phyloP scores from a whole-genome alignment of 2,113 vertebrate genomes.

The Sarotherodon lohbergeri region DNA sequence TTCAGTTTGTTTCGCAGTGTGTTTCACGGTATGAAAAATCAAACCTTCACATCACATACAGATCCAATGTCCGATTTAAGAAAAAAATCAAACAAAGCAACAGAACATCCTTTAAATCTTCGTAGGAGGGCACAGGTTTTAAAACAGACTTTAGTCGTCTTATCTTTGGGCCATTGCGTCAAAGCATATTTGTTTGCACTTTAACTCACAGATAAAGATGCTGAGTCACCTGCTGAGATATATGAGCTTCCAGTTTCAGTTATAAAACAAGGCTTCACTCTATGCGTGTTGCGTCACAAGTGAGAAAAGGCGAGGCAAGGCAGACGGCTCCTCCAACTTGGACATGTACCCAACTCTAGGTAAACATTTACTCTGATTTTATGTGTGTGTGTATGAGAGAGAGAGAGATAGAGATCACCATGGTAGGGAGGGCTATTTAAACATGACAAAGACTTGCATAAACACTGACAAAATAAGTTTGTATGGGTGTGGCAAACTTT shows the following conservation, averaged over 20 bases:
- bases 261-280: background rate
- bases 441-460: background rate
- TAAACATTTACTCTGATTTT: conserved; percentile 8
- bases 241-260: background rate
- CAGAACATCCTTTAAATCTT: background rate
- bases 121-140: accelerated
- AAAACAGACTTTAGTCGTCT: background rate
- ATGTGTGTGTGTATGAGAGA: background rate
- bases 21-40: background rate
- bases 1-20: background rate
- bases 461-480: background rate
- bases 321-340: background rate
- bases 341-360: conserved; percentile 26
- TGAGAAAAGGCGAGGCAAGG: conserved; percentile 22
- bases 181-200: background rate
- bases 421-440: background rate
- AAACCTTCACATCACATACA: background rate
- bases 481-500: conserved; percentile 22
- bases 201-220: background rate
- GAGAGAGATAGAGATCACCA: background rate
- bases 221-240: background rate
- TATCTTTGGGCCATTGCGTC: background rate
- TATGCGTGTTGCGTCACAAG: background rate
- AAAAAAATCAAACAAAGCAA: background rate
- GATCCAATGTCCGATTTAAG: accelerated